Evolutionary conservation across 53 echinoderm and acorn worm genomes (phyloP).

Genomic region (Mesocentrotus franciscanus): DNA sequence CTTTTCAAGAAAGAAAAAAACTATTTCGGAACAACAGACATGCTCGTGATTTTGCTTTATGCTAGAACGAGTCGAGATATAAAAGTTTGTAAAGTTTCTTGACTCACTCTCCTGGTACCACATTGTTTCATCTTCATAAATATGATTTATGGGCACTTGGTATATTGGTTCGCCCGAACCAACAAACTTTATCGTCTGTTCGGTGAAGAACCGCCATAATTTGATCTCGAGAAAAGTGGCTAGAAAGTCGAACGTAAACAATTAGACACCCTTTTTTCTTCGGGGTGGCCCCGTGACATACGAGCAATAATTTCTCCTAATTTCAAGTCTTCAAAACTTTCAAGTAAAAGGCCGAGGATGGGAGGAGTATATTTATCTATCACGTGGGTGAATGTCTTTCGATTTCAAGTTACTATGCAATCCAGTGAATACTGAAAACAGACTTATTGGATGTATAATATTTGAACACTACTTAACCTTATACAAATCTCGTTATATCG

Average conservation of each 20-base stretch:
- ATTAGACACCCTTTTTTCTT: neutral
- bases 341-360: neutral
- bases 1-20: too few species aligned
- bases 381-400: neutral
- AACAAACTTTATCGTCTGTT: conserved; percentile 28
- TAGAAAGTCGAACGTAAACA: conserved; percentile 55
- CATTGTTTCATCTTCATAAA: neutral
- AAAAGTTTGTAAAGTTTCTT: conserved; percentile 40
- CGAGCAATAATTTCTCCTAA: conserved; percentile 48
- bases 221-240: conserved; percentile 53
- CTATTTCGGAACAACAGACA: too few species aligned
- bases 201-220: conserved; percentile 4
- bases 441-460: neutral
- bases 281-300: conserved; percentile 28
- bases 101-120: neutral
- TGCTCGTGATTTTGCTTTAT: neutral
- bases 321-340: conserved; percentile 36
- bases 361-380: neutral
- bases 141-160: conserved; percentile 33
- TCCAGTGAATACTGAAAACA: neutral
- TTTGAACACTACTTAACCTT: too few species aligned
- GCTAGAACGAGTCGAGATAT: neutral
- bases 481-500: too few species aligned
- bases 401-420: neutral
- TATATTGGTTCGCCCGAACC: conserved; percentile 27